These are phyloP conservation scores for Rhinatrema bivittatum DNA, from an alignment of 2,797 vertebrate genomes.

Conservation along the genomic window DNA sequence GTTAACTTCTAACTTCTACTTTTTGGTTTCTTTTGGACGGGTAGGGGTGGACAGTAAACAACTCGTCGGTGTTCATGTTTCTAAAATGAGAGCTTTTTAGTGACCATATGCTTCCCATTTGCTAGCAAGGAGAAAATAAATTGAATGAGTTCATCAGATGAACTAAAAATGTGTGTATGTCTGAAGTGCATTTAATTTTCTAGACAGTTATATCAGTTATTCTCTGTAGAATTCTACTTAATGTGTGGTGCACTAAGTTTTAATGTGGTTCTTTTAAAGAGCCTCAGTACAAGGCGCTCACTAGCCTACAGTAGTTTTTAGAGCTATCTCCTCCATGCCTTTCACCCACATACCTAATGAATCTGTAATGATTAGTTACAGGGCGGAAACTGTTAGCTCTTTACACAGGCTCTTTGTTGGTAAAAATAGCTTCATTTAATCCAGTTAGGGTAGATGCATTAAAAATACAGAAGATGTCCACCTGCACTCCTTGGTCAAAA, in stretches of 20 bases:
- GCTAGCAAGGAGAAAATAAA: conserved; percentile 10
- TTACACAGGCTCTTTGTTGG: conserved; percentile 14
- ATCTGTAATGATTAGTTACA: background rate
- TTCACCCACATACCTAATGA: conserved; percentile 7
- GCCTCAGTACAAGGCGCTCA: background rate
- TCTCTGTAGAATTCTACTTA: too few relatives aligned
- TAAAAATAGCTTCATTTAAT: conserved; percentile 12
- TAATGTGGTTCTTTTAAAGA: conserved; percentile 3
- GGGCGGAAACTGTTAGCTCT: conserved; percentile 13
- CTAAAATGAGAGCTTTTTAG: too few relatives aligned
- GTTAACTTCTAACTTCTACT: too few relatives aligned
- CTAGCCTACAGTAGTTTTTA: conserved; percentile 11
- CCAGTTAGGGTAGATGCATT: background rate
- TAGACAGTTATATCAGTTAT: too few relatives aligned
- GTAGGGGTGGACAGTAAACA: too few relatives aligned
- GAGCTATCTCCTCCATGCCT: conserved; percentile 5
- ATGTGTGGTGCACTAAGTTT: background rate
- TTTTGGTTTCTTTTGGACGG: too few relatives aligned
- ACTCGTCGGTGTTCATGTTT: too few relatives aligned
- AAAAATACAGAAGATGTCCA: conserved; percentile 2
- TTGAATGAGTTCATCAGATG: background rate
- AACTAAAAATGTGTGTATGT: conserved; percentile 4
- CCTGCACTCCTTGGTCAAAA: too few relatives aligned
- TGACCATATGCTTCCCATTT: conserved; percentile 4
- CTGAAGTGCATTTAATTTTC: background rate